Evolutionary conservation across 2,797 vertebrate species (phyloP), one percentile per base, ranked within the genome.

Genomic region (Glossophaga mutica): DNA sequence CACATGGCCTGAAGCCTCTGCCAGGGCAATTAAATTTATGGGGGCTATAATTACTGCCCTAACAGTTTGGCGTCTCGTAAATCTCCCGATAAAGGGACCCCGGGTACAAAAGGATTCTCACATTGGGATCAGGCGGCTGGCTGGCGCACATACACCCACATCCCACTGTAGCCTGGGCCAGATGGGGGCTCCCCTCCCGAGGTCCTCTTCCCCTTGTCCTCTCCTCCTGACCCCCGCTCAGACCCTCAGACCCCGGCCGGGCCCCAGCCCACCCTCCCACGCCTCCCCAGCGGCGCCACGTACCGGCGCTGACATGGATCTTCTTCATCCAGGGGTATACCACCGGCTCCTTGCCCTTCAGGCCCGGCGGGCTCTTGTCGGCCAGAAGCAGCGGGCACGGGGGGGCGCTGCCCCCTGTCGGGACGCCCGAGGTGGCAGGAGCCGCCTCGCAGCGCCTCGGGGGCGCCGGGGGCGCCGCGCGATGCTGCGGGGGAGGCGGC

Each of bases 271-370:
- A 87, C 95, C 96, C 94, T 95, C 95, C 79, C 92, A 65, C 83
- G 89, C 90, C 94, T 94, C 76, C 97, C 96, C 95, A 55, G 96
- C 97, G 97, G 79, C 97, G 97, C 98, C 98, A 99, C 99, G 99
- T 99, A 99, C 99, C 99, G 98, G 98, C 99, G 99, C 98, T 99
- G 98, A 99, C 99, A 98, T 99, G 99, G 98, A 99, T 99, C 99
- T 99, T 99, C 99, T 99, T 99, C 99, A 99, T 99, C 99, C 99
- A 99, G 52, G 99, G 99, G 96, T 99, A 99, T 92, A 99, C 99
- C 98, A 99, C 99, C 94, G 99, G 99, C 98, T 99, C 99, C 98
- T 99, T 99, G 97, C 98, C 98, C 96, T 98, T 98, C 95, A 98
- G 86, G 88, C 98, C 98, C 52, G 98, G 96, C 84, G 97, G 93